Base-by-base conservation (phyloP, 1,140 invertebrate species). In the Lysiphlebus fabarum region DNA sequence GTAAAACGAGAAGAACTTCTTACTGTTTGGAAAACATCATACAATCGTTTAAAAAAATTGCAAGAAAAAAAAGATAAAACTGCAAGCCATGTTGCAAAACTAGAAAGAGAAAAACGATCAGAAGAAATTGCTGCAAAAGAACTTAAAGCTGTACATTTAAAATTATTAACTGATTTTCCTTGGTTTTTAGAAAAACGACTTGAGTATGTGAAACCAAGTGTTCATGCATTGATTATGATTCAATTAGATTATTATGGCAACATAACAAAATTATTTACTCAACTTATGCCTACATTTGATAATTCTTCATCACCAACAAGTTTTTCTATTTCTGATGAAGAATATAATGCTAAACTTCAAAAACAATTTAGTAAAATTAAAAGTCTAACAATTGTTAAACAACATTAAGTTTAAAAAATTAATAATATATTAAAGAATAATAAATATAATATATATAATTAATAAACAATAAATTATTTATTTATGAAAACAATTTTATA, bases 181-280 rank as follows among this genome's bases (percentile, higher is more conserved):
- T 44, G 61, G 58, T 75, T 81, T 61, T 63, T 80, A 8, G 74
- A 78, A 0, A 79, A 74, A 56, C 68, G 78, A 61, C 41, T 73
- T 6, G 72, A 73, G 44, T 75, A 79, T 40, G 76, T 82, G 12
- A 72, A 74, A 56, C 80, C 80, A 14, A 73, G 71, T 47, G 53
- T 82, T 14, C 71, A 79, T 48, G 78, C 80, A 26, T 58, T 81
- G 4, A 76, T 81, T 7, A 72, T 78, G 66, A 73, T 78, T 62
- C 78, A 81, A 47, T 63, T 81, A 34, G 73, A 80, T 59, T 79
- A 80, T 62, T 79, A 81, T 59, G 78, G 77, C 2, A 73, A 72
- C 48, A 70, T 71, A n/a, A 79, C 72, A 4, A 72, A 72, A 61
- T 63, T 79, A 36, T 81, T 79, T 45, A 78, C 72, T 6, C 67